Conservation (phyloP, 2,797 vertebrate genomes). For the Tokudaia muenninki region DNA sequence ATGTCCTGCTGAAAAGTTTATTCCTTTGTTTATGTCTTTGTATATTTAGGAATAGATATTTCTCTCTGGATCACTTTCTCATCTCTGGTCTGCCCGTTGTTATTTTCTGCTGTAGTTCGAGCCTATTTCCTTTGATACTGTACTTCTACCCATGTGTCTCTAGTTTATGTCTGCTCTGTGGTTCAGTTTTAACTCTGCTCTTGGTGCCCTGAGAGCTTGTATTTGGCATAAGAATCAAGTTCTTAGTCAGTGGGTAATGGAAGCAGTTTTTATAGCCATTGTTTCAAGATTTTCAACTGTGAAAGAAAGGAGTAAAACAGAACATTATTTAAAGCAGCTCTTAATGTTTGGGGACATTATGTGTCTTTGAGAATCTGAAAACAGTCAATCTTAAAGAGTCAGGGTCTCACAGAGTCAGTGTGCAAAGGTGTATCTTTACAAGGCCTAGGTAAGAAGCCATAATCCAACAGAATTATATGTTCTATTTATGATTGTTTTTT, state of each 20-base stretch:
- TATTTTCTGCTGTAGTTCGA: conserved; percentile 47
- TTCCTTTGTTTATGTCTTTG: conserved; percentile 59
- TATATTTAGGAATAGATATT: conserved; percentile 38
- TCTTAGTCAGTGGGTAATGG: neutral
- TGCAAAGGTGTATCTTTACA: neutral
- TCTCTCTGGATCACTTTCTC: conserved; percentile 49
- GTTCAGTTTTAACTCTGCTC: neutral
- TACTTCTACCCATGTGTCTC: neutral
- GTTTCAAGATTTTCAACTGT: conserved; percentile 52
- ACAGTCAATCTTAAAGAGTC: neutral
- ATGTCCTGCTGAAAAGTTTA: neutral
- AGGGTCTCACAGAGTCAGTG: neutral
- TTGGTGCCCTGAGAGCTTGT: neutral
- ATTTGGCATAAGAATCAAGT: conserved; percentile 49
- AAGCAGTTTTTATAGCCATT: conserved; percentile 19
- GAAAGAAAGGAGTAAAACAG: conserved; percentile 48
- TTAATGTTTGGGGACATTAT: conserved; percentile 22
- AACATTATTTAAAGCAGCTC: conserved; percentile 34
- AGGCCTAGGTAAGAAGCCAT: neutral
- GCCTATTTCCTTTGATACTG: neutral
- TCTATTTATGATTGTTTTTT: neutral
- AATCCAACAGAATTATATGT: neutral
- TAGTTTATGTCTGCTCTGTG: neutral
- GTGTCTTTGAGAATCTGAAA: conserved; percentile 47
- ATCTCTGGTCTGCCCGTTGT: neutral